Evolutionary conservation across 2,888 invertebrate genomes (phyloP).

Genomic region (Epistrophe eligans): DNA sequence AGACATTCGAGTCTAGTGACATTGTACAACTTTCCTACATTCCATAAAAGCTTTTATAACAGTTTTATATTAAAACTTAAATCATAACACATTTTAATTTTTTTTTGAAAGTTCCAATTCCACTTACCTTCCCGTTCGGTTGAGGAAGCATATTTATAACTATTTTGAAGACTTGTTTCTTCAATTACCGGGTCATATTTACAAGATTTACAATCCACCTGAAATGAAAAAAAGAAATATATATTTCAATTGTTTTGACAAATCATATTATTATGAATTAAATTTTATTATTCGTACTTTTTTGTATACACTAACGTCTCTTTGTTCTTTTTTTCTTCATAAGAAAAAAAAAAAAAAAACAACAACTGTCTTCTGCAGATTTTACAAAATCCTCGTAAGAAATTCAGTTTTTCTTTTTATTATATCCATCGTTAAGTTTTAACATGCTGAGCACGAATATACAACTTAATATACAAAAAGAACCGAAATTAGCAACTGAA

Average conservation of each 20-base stretch:
- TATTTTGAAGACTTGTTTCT: constrained; percentile 80
- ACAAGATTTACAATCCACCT: constrained; percentile 82
- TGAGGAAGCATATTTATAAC: constrained; percentile 80
- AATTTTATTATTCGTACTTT: neutral
- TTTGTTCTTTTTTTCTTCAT: neutral
- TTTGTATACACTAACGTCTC: neutral
- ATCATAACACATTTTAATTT: no score
- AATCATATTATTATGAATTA: neutral
- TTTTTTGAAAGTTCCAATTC: neutral
- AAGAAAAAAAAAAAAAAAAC: neutral
- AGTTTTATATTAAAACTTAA: no score
- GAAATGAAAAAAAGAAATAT: constrained; percentile 62
- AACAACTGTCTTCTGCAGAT: constrained; percentile 6
- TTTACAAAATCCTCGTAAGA: neutral
- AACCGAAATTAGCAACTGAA: constrained; percentile 41
- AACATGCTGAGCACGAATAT: constrained; percentile 6
- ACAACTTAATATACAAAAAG: neutral
- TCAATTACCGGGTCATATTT: constrained; percentile 82
- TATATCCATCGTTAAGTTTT: neutral
- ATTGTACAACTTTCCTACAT: no score
- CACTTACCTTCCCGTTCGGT: constrained; percentile 80
- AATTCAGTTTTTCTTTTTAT: neutral
- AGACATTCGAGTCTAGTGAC: no score
- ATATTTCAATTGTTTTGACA: neutral
- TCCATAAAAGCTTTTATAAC: no score